Base-by-base conservation (phyloP, 2,888 invertebrate species). In the Tetragonula carbonaria region DNA sequence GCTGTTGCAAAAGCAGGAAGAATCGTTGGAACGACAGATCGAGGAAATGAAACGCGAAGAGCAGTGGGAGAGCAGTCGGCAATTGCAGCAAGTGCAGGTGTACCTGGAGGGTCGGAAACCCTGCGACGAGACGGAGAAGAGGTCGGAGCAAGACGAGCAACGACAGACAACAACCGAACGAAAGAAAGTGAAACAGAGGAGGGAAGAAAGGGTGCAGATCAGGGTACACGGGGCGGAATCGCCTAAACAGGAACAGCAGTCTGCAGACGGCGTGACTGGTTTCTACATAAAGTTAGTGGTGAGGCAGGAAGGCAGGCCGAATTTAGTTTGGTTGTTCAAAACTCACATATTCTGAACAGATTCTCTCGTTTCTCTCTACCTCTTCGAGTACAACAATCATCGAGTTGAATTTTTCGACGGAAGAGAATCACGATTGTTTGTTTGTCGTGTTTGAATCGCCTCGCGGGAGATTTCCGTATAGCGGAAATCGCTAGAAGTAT, bases 251-350 rank as follows among this genome's bases (percentile, higher is more conserved):
- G 78, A 75, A 21, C 81, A 62, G 23, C 68, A 71, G 67, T 84
- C 88, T 6, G 75, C 86, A 33, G 91, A 91, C 6, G 88, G 84
- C 59, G 79, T 87, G 23, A 86, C 91, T 38, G 91, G 93, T n/a
- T 89, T 93, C 68, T 94, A 94, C 83, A 94, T 94, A 77, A 90
- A 93, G 62, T 87, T 94, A 81, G 93, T 94, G 74, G 90, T 94
- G 68, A 91, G 91, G 80, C 94, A 93, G 79, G 93, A 93, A 70
- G 94, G 93, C 80, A 91, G 91, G 33, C 88, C 92, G 62, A 93
- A 94, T 80, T 86, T 93, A 81, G 94, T 94, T 82, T 93, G 93
- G 93, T 89, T 94, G 68, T 93, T 93, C 87, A 94, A 94, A 91
- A 94, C 94, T 87, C 94, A 94, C 91, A 94, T 92, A 86, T 94